Evolutionary conservation across 2,888 invertebrate species (phyloP), one percentile per base, ranked within the genome.

Genomic region (Eristalinus sepulchralis): DNA sequence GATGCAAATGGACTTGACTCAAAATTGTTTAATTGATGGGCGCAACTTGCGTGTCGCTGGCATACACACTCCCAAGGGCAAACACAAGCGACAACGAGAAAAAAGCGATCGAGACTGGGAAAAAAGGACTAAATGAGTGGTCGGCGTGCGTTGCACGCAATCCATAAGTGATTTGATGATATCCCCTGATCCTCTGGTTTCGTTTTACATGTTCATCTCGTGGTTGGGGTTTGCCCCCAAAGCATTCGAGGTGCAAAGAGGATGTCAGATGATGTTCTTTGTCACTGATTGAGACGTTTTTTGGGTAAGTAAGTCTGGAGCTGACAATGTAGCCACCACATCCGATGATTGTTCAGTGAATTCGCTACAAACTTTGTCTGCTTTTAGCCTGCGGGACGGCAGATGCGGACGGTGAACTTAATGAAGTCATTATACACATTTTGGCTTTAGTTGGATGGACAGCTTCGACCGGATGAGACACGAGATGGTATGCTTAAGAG

Each of bases 71-170:
- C 55, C 64, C 36, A 64, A 73, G 55, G 73, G 64, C 64, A n/a
- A 17, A 3, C 64, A 36, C 33, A 34, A 27, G 11, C n/a, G 39
- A n/a, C 39, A 5, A 39, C 13, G 1, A n/a, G 13, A 39, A n/a
- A 53, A 62, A 53, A 17, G 60, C 59, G 67, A 67, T 67, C 62
- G 47, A 77, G 62, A 67, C 68, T 77, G 62, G 68, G n/a, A n/a
- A n/a, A 77, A 63, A 77, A 68, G 62, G 77, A 55, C 70, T 68
- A 70, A 70, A 62, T 68, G 77, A 68, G 68, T 77, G 66, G 66
- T 76, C 53, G 76, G 67, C 62, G 77, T 57, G 24, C 73, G 24
- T 47, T 64, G 63, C 64, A 36, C 36, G 64, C 64, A 75, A 36
- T 17, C 47, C 63, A 9, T 68, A 73, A 62, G 47, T 60, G 71